Conservation (phyloP, 2,888 invertebrate species). For the Hypomecis atomaria region DNA sequence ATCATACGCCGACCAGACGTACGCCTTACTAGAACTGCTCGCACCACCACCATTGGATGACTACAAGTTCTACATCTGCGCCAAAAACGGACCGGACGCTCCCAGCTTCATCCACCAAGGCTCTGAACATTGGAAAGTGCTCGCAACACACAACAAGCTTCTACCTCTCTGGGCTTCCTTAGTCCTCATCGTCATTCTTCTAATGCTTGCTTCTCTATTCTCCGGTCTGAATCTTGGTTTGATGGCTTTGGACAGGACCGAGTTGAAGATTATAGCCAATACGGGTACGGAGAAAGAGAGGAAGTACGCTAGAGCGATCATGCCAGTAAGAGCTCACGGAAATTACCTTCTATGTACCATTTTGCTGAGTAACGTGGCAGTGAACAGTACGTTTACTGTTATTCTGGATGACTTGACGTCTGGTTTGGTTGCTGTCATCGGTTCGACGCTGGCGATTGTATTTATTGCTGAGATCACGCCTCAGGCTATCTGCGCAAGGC, state of each 20-base stretch:
- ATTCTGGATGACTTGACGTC: constrained; percentile 97
- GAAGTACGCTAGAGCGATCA: constrained; percentile 93
- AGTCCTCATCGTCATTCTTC: constrained; percentile 88
- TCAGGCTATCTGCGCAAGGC: constrained; percentile 96
- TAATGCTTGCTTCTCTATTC: constrained; percentile 96
- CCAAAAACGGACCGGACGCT: constrained; percentile 51
- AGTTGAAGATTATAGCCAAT: constrained; percentile 96
- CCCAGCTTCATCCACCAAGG: constrained; percentile 88
- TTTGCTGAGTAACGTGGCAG: constrained; percentile 93
- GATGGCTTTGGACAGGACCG: constrained; percentile 98
- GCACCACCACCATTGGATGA: constrained; percentile 68
- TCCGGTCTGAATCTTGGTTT: constrained; percentile 98
- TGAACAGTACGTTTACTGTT: constrained; percentile 98
- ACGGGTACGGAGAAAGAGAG: constrained; percentile 94
- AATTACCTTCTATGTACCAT: constrained; percentile 96
- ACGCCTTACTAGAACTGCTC: constrained; percentile 60
- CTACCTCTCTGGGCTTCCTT: constrained; percentile 92
- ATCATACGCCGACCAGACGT: constrained; percentile 50
- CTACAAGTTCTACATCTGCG: constrained; percentile 74
- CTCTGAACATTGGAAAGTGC: constrained; percentile 84
- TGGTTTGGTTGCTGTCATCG: constrained; percentile 94
- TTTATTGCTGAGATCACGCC: constrained; percentile 99
- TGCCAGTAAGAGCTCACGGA: constrained; percentile 96
- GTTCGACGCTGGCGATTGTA: constrained; percentile 97
- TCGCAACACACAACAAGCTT: constrained; percentile 88